Evolutionary conservation across 1,140 invertebrate genomes (phyloP).

Genomic region (Papilio aristodemus): DNA sequence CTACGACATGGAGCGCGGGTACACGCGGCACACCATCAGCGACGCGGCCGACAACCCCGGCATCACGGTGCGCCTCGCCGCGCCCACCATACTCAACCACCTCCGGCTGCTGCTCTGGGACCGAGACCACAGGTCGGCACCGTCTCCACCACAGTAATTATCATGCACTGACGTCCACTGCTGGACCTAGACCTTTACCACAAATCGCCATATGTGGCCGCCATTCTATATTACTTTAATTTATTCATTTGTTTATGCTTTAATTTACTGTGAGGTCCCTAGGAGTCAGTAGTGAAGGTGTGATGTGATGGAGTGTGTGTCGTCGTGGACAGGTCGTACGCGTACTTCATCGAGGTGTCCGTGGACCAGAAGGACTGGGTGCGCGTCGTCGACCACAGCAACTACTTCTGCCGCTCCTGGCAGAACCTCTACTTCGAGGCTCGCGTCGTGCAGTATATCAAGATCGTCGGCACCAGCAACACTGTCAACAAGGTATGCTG

Average conservation of each 20-base stretch:
- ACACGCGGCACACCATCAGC: slow-evolving; percentile 95
- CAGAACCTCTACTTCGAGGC: slow-evolving; percentile 96
- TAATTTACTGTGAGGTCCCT: no score
- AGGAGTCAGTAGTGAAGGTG: no score
- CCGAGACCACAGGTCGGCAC: slow-evolving; percentile 87
- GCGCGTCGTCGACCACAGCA: slow-evolving; percentile 93
- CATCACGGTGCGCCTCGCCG: slow-evolving; percentile 93
- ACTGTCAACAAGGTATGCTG: slow-evolving; percentile 91
- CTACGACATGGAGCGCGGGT: slow-evolving; percentile 96
- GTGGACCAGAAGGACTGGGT: slow-evolving; percentile 98
- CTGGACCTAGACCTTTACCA: no score
- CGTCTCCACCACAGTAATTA: background rate
- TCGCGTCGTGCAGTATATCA: slow-evolving; percentile 93
- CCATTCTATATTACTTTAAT: slow-evolving; percentile 14
- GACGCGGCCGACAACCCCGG: slow-evolving; percentile 86
- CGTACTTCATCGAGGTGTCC: slow-evolving; percentile 97
- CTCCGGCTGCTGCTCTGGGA: slow-evolving; percentile 97
- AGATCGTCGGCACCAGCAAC: slow-evolving; percentile 96
- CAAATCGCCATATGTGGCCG: no score
- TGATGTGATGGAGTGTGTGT: background rate
- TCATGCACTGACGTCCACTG: no score
- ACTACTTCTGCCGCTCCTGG: slow-evolving; percentile 97
- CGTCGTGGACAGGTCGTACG: slow-evolving; percentile 87
- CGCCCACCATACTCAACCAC: slow-evolving; percentile 95
- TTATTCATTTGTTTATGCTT: no score